These are phyloP conservation scores for Orcinus orca DNA, from an alignment of 2,113 vertebrate species.

Conservation along the genomic window DNA sequence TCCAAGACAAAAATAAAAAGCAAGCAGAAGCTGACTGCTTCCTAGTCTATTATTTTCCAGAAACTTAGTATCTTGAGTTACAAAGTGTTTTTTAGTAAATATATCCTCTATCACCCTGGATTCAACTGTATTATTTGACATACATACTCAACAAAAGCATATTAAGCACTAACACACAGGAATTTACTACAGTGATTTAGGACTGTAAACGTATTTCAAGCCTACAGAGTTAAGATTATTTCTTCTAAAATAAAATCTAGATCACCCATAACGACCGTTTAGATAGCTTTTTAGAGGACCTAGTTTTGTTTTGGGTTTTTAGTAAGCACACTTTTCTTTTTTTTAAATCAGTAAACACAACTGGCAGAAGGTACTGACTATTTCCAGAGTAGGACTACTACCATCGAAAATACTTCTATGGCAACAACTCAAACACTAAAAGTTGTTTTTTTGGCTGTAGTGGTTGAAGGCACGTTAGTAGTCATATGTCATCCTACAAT, in stretches of 20 bases:
- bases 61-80: slow-evolving; percentile 10
- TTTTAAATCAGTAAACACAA: neutral
- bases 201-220: neutral
- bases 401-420: neutral
- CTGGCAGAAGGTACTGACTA: neutral
- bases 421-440: slow-evolving; percentile 5
- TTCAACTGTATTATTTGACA: neutral
- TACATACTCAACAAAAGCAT: neutral
- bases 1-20: slow-evolving; percentile 11
- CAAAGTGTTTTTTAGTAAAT: slow-evolving; percentile 2
- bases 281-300: neutral
- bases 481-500: neutral
- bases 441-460: neutral
- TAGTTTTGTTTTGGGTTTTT: slow-evolving; percentile 31
- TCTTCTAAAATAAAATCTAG: slow-evolving; percentile 44
- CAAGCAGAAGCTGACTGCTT: neutral
- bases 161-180: neutral
- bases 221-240: slow-evolving; percentile 33
- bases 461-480: neutral
- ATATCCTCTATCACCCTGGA: neutral
- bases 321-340: slow-evolving; percentile 8
- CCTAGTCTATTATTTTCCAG: neutral
- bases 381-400: neutral
- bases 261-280: slow-evolving; percentile 2
- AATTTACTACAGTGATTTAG: neutral